Evolutionary conservation across 2,888 invertebrate species (phyloP).

Genomic region (Scelioninae gen. 1): DNA sequence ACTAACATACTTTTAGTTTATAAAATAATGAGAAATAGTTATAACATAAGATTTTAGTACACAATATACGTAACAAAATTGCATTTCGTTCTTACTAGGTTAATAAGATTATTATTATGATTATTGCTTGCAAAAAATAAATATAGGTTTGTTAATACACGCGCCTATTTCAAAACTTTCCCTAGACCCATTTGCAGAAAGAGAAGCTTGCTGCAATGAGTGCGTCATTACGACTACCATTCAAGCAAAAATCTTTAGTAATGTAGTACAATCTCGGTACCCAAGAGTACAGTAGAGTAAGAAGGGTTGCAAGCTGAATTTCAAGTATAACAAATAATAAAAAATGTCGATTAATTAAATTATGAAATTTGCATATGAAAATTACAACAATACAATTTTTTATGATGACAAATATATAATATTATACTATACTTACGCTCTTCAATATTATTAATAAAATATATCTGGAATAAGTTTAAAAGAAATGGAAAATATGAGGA

Average conservation of each 20-base stretch:
- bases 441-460: too few relatives aligned
- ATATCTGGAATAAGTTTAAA: too few relatives aligned
- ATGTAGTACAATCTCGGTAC: constrained; percentile 18
- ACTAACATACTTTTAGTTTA: too few relatives aligned
- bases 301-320: constrained; percentile 11
- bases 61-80: too few relatives aligned
- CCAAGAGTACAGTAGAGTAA: not conserved
- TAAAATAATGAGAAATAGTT: too few relatives aligned
- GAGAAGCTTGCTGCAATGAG: constrained; percentile 18
- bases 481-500: too few relatives aligned
- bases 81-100: not conserved
- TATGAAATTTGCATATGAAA: not conserved
- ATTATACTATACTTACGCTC: too few relatives aligned
- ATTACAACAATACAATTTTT: too few relatives aligned
- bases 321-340: not conserved
- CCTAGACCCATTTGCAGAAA: constrained; percentile 16
- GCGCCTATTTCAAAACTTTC: constrained; percentile 14
- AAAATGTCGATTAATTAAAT: constrained; percentile 7
- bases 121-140: not conserved
- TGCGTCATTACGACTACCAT: constrained; percentile 38
- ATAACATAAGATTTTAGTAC: too few relatives aligned
- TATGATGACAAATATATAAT: too few relatives aligned
- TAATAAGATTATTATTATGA: not conserved
- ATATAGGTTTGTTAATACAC: constrained; percentile 1
- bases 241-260: constrained; percentile 28